These are phyloP conservation scores for Xiphydria camelus DNA, from an alignment of 2,888 invertebrate genomes.

Conservation along the genomic window DNA sequence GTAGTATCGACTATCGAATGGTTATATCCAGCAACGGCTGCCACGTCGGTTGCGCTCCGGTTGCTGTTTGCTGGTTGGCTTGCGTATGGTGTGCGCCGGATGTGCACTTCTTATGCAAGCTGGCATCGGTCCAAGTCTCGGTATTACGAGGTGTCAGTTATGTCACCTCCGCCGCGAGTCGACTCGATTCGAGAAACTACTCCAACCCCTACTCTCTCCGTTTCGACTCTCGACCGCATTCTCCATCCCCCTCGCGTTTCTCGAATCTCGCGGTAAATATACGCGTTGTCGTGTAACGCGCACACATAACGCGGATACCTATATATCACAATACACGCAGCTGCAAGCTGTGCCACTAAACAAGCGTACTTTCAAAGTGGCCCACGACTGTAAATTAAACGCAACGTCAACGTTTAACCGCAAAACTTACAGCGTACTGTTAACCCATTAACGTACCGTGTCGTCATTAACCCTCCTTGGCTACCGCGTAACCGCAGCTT, in stretches of 20 bases:
- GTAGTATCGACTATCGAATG: slow-evolving; percentile 43
- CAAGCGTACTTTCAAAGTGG: slow-evolving; percentile 8
- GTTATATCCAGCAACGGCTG: slow-evolving; percentile 19
- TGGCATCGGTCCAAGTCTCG: slow-evolving; percentile 48
- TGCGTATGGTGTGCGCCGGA: slow-evolving; percentile 38
- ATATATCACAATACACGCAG: neutral
- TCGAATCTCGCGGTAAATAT: neutral
- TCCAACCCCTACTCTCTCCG: slow-evolving; percentile 4
- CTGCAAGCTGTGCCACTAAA: no score
- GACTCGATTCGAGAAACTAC: slow-evolving; percentile 27
- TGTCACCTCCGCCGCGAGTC: slow-evolving; percentile 31
- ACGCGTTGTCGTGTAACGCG: no score
- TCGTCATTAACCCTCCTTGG: slow-evolving; percentile 29
- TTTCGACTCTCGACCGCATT: slow-evolving; percentile 3
- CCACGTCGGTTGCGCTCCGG: neutral
- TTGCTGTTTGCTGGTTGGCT: slow-evolving; percentile 14
- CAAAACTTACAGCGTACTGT: slow-evolving; percentile 32
- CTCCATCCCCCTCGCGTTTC: neutral
- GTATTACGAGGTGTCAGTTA: slow-evolving; percentile 53
- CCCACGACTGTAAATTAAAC: slow-evolving; percentile 32
- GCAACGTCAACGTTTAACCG: slow-evolving; percentile 21
- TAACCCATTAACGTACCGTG: slow-evolving; percentile 37
- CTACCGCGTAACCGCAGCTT: neutral
- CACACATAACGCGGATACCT: neutral
- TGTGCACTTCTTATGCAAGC: slow-evolving; percentile 54